A percentile compares a stretch with the other conserved stretches of the same genome.
These are phyloP conservation scores for Xanthia icteritia DNA, from an alignment of 2,888 invertebrate genomes.

Conservation along the genomic window DNA sequence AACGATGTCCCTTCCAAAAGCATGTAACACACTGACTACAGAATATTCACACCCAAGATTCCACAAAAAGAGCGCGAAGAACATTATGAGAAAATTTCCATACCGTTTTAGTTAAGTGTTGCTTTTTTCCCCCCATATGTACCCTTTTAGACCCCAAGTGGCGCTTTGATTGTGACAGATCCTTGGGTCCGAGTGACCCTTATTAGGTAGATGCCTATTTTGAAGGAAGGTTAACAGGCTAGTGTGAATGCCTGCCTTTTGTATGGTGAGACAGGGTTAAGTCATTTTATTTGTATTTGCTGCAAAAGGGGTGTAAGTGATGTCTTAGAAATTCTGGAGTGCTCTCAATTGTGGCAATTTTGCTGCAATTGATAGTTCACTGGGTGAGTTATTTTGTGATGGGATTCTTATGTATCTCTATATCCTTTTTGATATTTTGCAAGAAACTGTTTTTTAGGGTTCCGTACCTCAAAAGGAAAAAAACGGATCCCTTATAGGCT, in stretches of 20 bases:
- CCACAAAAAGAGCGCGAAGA: slow-evolving; percentile 69
- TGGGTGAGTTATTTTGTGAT: neutral
- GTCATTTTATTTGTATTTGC: slow-evolving; percentile 29
- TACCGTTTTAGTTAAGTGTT: slow-evolving; percentile 75
- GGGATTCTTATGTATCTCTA: neutral
- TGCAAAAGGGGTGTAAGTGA: slow-evolving; percentile 8
- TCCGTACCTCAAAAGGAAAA: no score
- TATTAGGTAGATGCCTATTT: slow-evolving; percentile 54
- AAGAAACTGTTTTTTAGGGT: no score
- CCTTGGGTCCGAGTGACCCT: slow-evolving; percentile 58
- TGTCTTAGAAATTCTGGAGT: slow-evolving; percentile 22
- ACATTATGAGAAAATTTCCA: slow-evolving; percentile 79
- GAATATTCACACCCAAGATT: slow-evolving; percentile 54
- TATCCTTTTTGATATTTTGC: neutral
- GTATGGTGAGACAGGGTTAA: slow-evolving; percentile 34
- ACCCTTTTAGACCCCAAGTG: slow-evolving; percentile 74
- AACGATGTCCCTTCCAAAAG: slow-evolving; percentile 46
- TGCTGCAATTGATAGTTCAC: slow-evolving; percentile 1
- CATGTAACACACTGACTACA: slow-evolving; percentile 41
- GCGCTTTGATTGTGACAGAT: slow-evolving; percentile 76
- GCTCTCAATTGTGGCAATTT: slow-evolving; percentile 25
- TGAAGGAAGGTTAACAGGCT: slow-evolving; percentile 2
- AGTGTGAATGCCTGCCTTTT: slow-evolving; percentile 42
- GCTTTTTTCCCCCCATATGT: slow-evolving; percentile 66
- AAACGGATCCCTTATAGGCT: no score